Evolutionary conservation across 2,797 vertebrate genomes (phyloP), one percentile per base, ranked within the genome.

Genomic region (Sebastes trivittatus): DNA sequence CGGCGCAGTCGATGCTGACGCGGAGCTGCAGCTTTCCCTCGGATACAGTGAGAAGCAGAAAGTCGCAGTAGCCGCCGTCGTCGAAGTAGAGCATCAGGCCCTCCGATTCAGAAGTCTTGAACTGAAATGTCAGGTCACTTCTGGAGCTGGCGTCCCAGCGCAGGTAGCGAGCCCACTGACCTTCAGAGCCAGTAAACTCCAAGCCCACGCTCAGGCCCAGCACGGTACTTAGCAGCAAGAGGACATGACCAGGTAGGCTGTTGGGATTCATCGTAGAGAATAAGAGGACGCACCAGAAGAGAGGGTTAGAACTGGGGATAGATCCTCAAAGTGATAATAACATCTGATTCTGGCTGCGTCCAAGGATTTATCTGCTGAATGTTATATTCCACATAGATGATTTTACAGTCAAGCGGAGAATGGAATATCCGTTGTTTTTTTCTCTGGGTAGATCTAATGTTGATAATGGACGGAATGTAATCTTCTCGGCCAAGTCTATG

Each of bases 111-210:
- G 97, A 97, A 62, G 98, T 99, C 95, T 99, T 98, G 94, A 99
- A 96, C 89, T 97, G 98, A 89, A 99, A 98, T 42, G 96, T 99
- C 88, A 99, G 97, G 91, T 99, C 97, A 1, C 98, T 97, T 88
- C 95, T 95, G 4, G 97, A 96, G 94, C 98, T 98, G 86, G 98
- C 98, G 54, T 99, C 98, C 98, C 98, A 99, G 89, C 98, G 97
- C 73, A 97, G 94, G 93, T 98, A 99, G 82, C 98, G 98, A 78
- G 97, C 97, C 98, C 98, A 99, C 90, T 99, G 98, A 86, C 96
- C 97, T 63, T 97, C 95, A n/a, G 97, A 95, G 77, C 98, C 98
- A 84, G 97, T 97, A 86, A 99, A 99, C 95, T 99, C 98, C 56
- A 99, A 92, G 78, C 97, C 96, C 81, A 94, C 84, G 86, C 95